Conservation (phyloP, 2,888 invertebrate species). For the Priocnemis perturbator region DNA sequence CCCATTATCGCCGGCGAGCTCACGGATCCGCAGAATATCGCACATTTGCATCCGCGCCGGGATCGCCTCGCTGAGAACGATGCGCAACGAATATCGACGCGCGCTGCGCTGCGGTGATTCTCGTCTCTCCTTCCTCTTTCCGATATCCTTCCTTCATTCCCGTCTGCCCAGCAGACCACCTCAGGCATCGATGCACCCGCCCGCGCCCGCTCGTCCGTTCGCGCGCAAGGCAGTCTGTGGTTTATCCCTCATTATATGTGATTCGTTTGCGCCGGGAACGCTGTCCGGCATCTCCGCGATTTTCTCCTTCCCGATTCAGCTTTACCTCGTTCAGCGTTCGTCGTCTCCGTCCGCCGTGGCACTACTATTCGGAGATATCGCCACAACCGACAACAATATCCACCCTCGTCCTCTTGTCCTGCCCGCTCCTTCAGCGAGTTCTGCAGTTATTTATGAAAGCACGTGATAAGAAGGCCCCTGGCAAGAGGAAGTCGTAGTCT, state of each 20-base stretch:
- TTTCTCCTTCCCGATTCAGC: slow-evolving; percentile 42
- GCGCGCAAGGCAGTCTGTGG: slow-evolving; percentile 50
- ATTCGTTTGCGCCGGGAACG: slow-evolving; percentile 60
- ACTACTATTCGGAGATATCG: no score
- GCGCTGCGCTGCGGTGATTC: neutral
- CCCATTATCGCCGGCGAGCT: slow-evolving; percentile 5
- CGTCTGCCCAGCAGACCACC: neutral
- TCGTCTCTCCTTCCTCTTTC: neutral
- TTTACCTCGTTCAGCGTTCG: slow-evolving; percentile 15
- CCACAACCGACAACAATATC: no score
- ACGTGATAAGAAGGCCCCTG: slow-evolving; percentile 54
- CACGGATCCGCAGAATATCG: neutral
- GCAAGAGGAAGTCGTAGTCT: slow-evolving; percentile 35
- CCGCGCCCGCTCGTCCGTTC: slow-evolving; percentile 28
- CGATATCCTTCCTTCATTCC: neutral
- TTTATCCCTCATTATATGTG: slow-evolving; percentile 64
- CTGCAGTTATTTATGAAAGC: slow-evolving; percentile 55
- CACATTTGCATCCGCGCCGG: slow-evolving; percentile 3
- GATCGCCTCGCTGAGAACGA: slow-evolving; percentile 1
- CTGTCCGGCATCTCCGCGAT: slow-evolving; percentile 37
- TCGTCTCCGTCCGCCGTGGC: neutral
- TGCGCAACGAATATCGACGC: neutral
- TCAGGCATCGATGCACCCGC: neutral
- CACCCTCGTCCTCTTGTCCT: slow-evolving; percentile 30
- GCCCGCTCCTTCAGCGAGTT: slow-evolving; percentile 31